phyloP scores from a whole-genome alignment of 2,113 vertebrate species.

The Otis tarda region DNA sequence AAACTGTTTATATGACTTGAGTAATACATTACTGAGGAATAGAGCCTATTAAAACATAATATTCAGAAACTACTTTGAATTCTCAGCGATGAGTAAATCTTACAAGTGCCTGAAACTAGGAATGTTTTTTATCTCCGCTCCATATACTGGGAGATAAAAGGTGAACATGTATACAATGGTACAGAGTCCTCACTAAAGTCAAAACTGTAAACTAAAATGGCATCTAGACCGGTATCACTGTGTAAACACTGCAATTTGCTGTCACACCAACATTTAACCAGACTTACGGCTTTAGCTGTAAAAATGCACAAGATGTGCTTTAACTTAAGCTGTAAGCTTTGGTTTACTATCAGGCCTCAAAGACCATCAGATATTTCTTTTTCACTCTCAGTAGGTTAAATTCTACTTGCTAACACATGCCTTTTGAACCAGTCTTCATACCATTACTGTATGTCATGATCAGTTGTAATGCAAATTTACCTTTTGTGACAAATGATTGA shows the following conservation, averaged over 20 bases:
- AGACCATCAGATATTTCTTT: background rate
- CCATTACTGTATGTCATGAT: background rate
- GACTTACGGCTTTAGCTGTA: background rate
- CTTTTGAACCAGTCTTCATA: background rate
- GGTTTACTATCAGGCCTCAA: background rate
- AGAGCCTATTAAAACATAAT: background rate
- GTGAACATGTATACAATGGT: background rate
- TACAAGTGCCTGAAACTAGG: background rate
- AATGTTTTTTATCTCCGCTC: background rate
- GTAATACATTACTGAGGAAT: background rate
- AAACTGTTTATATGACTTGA: background rate
- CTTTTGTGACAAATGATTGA: background rate
- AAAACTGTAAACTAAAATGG: background rate
- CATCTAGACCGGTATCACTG: background rate
- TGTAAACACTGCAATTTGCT: background rate
- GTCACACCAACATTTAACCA: background rate
- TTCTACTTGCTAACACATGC: background rate
- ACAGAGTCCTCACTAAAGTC: background rate
- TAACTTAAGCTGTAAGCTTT: background rate
- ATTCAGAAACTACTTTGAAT: background rate
- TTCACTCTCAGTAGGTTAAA: background rate
- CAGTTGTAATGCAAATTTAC: background rate
- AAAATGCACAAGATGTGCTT: background rate
- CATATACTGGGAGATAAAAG: background rate
- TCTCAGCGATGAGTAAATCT: background rate